These are phyloP conservation scores for Maniola hyperantus DNA, from an alignment of 2,888 invertebrate genomes.

Conservation along the genomic window DNA sequence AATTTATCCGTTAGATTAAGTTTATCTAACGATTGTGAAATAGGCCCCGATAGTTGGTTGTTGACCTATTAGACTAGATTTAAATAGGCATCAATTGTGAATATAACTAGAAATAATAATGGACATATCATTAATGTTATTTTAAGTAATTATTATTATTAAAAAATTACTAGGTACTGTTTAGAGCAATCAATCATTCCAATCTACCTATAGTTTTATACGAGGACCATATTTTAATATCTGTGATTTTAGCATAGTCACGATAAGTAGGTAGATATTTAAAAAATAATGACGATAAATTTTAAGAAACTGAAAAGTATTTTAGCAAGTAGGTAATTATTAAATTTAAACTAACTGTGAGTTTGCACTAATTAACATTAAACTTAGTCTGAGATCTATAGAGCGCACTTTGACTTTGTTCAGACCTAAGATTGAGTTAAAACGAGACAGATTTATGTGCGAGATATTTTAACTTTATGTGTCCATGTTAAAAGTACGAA, in stretches of 20 bases:
- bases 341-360: too few species aligned
- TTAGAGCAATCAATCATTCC: not conserved
- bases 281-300: not conserved
- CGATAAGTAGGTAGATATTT: not conserved
- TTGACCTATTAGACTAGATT: not conserved
- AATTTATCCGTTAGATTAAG: too few species aligned
- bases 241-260: not conserved
- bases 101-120: not conserved
- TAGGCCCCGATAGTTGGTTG: too few species aligned
- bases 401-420: too few species aligned
- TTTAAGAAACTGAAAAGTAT: slow-evolving; percentile 1
- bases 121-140: not conserved
- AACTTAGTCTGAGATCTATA: too few species aligned
- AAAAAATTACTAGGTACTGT: not conserved
- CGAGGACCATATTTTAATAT: not conserved
- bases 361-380: too few species aligned
- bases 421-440: too few species aligned
- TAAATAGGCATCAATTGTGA: not conserved
- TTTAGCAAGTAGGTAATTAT: not conserved
- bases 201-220: not conserved
- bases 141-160: not conserved
- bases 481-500: too few species aligned
- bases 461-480: too few species aligned
- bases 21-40: too few species aligned
- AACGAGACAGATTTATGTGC: too few species aligned